These are phyloP conservation scores for Polydrusus pterygomalis DNA, from an alignment of 2,888 invertebrate genomes.

Conservation along the genomic window DNA sequence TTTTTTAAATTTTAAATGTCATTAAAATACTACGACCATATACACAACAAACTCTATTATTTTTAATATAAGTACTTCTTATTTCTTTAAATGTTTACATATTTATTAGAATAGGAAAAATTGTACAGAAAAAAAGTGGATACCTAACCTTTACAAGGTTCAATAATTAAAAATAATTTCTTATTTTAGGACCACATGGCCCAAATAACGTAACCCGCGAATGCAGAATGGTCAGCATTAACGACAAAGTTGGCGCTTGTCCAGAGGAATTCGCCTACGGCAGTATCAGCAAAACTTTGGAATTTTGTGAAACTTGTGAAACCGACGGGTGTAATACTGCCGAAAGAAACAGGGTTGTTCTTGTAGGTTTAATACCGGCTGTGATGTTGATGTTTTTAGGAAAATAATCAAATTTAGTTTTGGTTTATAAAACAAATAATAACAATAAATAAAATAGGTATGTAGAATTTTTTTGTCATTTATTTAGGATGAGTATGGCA, in stretches of 20 bases:
- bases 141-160: too few relatives aligned
- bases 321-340: conserved; percentile 59
- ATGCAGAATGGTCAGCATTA: conserved; percentile 58
- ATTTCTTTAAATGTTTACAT: too few relatives aligned
- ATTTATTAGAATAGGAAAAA: too few relatives aligned
- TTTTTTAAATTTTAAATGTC: too few relatives aligned
- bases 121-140: too few relatives aligned
- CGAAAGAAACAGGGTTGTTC: conserved; percentile 37
- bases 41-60: too few relatives aligned
- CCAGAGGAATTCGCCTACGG: conserved; percentile 56
- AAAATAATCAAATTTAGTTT: not conserved
- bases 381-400: conserved; percentile 44
- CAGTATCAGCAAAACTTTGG: conserved; percentile 49
- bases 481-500: too few relatives aligned
- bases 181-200: conserved; percentile 53
- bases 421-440: too few relatives aligned
- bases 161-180: not conserved
- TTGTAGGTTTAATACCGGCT: conserved; percentile 47
- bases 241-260: conserved; percentile 57
- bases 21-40: too few relatives aligned
- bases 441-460: too few relatives aligned
- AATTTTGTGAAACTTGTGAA: conserved; percentile 59
- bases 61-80: too few relatives aligned
- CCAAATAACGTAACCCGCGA: conserved; percentile 57
- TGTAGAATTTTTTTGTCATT: too few relatives aligned